Evolutionary conservation across 2,888 invertebrate species (phyloP), one percentile per base, ranked within the genome.

Genomic region (Magallana nippona): DNA sequence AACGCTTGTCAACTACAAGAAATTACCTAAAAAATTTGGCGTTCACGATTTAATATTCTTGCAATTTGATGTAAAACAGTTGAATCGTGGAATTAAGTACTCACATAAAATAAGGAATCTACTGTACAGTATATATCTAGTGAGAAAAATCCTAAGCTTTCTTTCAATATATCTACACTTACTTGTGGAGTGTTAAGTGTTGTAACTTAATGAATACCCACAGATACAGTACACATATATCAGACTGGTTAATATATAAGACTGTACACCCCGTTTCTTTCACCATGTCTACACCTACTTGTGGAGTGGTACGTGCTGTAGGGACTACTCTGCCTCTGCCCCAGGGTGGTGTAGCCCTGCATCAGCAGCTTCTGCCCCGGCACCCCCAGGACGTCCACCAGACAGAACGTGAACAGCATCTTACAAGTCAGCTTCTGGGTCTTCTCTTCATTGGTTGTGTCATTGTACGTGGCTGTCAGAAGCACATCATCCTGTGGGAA

Each of bases 311-410:
- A 80, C n/a, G 87, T 87, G 55, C 83, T 81, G 55, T 83, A 83
- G 8, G 88, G 84, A 0, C 22, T 63, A 79, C 91, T 90, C 60
- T 86, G 85, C 15, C 88, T 85, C 11, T 78, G 82, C 13, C 88
- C 88, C 44, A 87, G 84, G 55, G 86, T 79, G 81, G 89, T 86
- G 82, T 87, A 90, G 1, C 89, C 90, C n/a, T 81, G 82, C 17
- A 91, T 84, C 19, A 84, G 83, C 63, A 88, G 88, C 77, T 88
- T 82, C 81, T 89, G 88, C 0, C 91, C 91, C 0, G 91, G 89
- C 13, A 86, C 79, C n/a, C 89, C 89, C 11, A 84, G 81, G 8
- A 84, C 81, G 2, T 62, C 80, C 17, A 84, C 82, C 27, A 83
- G 32, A 78, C 85, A 86, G 19, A 82, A 62, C 10, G 19, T 78